Base-by-base conservation (phyloP, 2,113 vertebrate genomes). In the Arenaria interpres region DNA sequence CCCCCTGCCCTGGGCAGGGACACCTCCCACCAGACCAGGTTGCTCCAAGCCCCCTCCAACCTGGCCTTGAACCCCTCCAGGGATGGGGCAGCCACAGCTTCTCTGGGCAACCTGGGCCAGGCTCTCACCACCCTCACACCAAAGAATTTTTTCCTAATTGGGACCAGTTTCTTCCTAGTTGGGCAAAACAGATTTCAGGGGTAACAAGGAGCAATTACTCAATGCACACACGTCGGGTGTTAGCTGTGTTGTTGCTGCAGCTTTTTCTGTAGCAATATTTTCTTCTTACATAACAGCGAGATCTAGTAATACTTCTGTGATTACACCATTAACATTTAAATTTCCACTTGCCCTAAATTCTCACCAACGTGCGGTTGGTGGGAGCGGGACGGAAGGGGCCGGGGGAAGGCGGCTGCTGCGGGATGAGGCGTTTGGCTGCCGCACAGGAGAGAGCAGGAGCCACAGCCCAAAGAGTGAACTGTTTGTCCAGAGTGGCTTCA, bases 341-440 rank as follows among this genome's bases (percentile, higher is more conserved):
- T n/a, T 87, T 37, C 54, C 50, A 14, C 13, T 24, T 28, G 50
- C 16, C 14, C 35, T 48, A 8, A 64, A 13, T 24, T 63, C 63
- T 64, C 72, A 45, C 12, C 46, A 18, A 12, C 20, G 2, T 0
- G n/a, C 3, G 51, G 35, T 10, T 45, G 76, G 57, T 53, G 53
- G 23, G 12, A 76, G 35, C 1, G 3, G 0, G 3, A 9, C 0
- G 6, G 82, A 74, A 64, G 79, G 66, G 48, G 50, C 76, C 0
- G 18, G 83, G 68, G 83, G 60, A 63, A 76, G 76, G 83, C 2
- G 4, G 72, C 78, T 78, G 74, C 43, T 46, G 13, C 0, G 4
- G 64, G 69, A 93, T 0, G 2, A 50, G 64, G 64, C 11, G 3
- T 51, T 73, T 75, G 75, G 93, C 81, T 48, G 81, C 56, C 17